Evolutionary conservation across 2,113 vertebrate species (phyloP).

Genomic region (mouse (Mus musculus)): GRCm39 chr19:27307001-27307500

Average conservation of each 20-base stretch:
- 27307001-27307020: background rate
- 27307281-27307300: background rate
- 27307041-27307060: background rate
- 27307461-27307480: constrained; percentile 38
- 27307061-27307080: background rate
- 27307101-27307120: background rate
- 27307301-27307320: background rate
- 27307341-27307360: background rate
- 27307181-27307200: background rate
- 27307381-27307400: background rate
- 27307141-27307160: background rate
- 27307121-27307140: background rate
- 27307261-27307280: background rate
- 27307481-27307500: background rate
- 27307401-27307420: background rate
- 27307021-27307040: background rate
- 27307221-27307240: background rate
- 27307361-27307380: background rate
- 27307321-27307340: background rate
- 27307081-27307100: background rate
- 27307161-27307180: background rate
- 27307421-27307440: too few species aligned
- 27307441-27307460: background rate
- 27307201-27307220: background rate
- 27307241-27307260: background rate